A percentile compares a stretch with the other conserved stretches of the same genome.
Evolutionary conservation across 2,113 vertebrate genomes (phyloP).

Genomic region (Nothobranchius kuhntae): DNA sequence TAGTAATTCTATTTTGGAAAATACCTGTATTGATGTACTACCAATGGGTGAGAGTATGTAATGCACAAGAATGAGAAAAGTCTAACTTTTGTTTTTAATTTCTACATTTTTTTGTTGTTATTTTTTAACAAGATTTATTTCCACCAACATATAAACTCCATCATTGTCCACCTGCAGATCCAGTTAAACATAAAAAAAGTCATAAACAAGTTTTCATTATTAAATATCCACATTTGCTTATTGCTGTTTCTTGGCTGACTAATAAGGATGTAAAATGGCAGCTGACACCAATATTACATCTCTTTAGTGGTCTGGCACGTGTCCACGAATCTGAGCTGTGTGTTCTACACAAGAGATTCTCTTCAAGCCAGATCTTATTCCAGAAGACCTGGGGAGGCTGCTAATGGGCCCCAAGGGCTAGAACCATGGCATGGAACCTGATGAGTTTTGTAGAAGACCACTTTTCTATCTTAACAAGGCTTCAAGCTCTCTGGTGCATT

Average conservation of each 20-base stretch:
- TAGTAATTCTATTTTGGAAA: too few species aligned
- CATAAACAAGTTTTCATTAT: slow-evolving; percentile 6
- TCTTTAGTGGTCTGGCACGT: slow-evolving; percentile 64
- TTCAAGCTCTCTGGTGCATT: slow-evolving; percentile 30
- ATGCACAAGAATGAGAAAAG: too few species aligned
- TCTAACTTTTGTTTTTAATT: too few species aligned
- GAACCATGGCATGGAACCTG: slow-evolving; percentile 58
- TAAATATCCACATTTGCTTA: slow-evolving; percentile 2
- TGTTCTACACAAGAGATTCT: slow-evolving; percentile 54
- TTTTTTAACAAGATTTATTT: background rate
- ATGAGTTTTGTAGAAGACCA: slow-evolving; percentile 68
- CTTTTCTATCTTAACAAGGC: slow-evolving; percentile 58
- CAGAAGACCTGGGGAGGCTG: slow-evolving; percentile 42
- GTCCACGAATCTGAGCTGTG: slow-evolving; percentile 55
- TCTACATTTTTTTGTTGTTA: background rate
- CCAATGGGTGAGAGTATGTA: too few species aligned
- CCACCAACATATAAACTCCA: background rate
- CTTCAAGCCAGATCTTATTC: slow-evolving; percentile 48
- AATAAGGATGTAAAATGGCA: slow-evolving; percentile 47
- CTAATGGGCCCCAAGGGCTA: slow-evolving; percentile 66
- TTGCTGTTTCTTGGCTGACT: background rate
- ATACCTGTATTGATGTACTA: too few species aligned
- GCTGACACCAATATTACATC: slow-evolving; percentile 63
- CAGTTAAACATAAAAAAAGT: slow-evolving; percentile 2
- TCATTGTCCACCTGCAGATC: slow-evolving; percentile 15